Percentiles rank a stretch among this genome's conserved stretches.
These are phyloP conservation scores for Ursus arctos DNA, from an alignment of 2,113 vertebrate species.

Conservation along the genomic window DNA sequence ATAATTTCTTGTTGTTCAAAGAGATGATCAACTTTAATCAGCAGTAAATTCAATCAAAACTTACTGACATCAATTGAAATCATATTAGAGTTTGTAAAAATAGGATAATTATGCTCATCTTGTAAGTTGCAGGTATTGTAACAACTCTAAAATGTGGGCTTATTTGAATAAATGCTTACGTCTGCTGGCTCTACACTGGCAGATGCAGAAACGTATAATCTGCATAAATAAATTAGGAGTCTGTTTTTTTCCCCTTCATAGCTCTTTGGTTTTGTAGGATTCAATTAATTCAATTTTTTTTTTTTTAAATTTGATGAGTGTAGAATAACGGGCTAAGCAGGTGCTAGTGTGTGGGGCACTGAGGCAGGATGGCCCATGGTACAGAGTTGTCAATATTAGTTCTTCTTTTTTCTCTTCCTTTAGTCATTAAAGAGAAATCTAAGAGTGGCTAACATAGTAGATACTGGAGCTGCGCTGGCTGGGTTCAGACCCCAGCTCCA, in stretches of 20 bases:
- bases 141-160: conserved; percentile 57
- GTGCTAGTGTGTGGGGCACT: neutral
- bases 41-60: conserved; percentile 87
- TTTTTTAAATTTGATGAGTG: neutral
- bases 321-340: neutral
- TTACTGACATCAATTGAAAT: conserved; percentile 84
- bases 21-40: conserved; percentile 86
- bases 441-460: neutral
- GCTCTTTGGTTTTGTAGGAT: conserved; percentile 48
- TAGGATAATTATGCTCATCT: conserved; percentile 73
- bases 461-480: neutral
- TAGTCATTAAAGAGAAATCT: neutral
- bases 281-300: conserved; percentile 36
- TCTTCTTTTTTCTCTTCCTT: neutral
- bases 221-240: conserved; percentile 74
- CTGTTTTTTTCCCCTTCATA: conserved; percentile 21
- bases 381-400: neutral
- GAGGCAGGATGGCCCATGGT: neutral
- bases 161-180: conserved; percentile 61
- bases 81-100: conserved; percentile 81
- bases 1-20: conserved; percentile 88
- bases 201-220: conserved; percentile 68
- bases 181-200: neutral
- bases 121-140: conserved; percentile 74
- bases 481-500: neutral